Base-by-base conservation (phyloP, 2,888 invertebrate species). In the Allacma fusca region DNA sequence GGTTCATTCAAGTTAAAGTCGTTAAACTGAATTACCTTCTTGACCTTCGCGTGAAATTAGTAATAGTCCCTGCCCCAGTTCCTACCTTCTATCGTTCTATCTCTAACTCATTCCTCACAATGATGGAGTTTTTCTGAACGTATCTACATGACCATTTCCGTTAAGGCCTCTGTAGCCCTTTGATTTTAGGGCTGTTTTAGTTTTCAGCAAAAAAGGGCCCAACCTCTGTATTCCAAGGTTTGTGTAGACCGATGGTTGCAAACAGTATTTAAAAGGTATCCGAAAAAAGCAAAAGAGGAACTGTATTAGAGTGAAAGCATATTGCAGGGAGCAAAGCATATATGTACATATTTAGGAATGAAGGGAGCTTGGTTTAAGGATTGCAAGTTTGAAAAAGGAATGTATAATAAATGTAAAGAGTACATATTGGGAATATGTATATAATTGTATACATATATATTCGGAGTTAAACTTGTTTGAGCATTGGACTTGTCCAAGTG, bases 1-100 rank as follows among this genome's bases (percentile, higher is more conserved):
- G 50, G 50, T 50, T 50, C 50, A 50, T 50, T 50, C 50, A 50
- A 50, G 50, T n/a, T 50, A 13, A 50, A 50, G 50, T 50, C 50
- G 16, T 50, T 50, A 50, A 50, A 50, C 16, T 50, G 50, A 50
- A 50, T 50, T 50, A n/a, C 50, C 50, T 16, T 50, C 50, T 2
- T 50, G 50, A 50, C 50, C 50, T 50, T 50, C 50, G 50, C 16
- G 19, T 50, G 5, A n/a, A 50, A 50, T 40, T 40, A 40, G n/a
- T 13, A 40, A 50, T 50, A 50, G 19, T n/a, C 50, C n/a, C n/a
- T 13, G 1, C 16, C 16, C 1, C 50, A 50, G 50, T 16, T 50
- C 16, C n/a, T 2, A 40, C 5, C 40, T 40, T 40, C n/a, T n/a
- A n/a, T n/a, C n/a, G n/a, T n/a, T n/a, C n/a, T n/a, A n/a, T n/a